These are phyloP conservation scores for Anhinga anhinga DNA, from an alignment of 2,113 vertebrate species.

Conservation along the genomic window DNA sequence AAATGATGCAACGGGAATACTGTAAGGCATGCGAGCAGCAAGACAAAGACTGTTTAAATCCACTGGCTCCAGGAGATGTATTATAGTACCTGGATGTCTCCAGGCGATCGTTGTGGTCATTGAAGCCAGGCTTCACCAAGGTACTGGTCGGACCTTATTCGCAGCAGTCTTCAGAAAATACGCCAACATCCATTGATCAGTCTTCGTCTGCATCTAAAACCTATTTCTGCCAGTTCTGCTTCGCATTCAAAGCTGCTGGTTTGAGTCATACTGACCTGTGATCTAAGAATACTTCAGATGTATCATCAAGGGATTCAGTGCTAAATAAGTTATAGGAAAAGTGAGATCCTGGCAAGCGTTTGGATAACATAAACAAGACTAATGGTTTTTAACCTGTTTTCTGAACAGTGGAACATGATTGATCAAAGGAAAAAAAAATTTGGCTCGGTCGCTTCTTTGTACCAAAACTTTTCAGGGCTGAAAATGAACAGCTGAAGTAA, in stretches of 20 bases:
- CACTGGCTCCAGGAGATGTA: neutral
- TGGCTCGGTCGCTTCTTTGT: neutral
- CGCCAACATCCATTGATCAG: neutral
- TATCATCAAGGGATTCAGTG: neutral
- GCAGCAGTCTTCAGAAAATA: neutral
- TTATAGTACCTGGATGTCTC: neutral
- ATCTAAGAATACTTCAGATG: neutral
- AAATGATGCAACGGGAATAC: neutral
- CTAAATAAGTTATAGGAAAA: conserved; percentile 27
- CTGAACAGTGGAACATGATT: neutral
- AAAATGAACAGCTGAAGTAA: neutral
- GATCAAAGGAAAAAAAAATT: neutral
- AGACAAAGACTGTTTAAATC: neutral
- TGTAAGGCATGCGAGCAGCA: neutral
- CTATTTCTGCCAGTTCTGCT: neutral
- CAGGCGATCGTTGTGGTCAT: neutral
- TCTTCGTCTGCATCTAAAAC: neutral
- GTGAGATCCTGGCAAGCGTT: neutral
- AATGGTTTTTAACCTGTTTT: neutral
- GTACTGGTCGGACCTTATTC: neutral
- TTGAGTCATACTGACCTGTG: neutral
- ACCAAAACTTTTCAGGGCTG: neutral
- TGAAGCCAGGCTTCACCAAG: neutral
- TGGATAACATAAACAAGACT: neutral
- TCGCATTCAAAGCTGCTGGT: neutral